Conservation (phyloP, 2,113 vertebrate genomes). For the Chinchilla lanigera region DNA sequence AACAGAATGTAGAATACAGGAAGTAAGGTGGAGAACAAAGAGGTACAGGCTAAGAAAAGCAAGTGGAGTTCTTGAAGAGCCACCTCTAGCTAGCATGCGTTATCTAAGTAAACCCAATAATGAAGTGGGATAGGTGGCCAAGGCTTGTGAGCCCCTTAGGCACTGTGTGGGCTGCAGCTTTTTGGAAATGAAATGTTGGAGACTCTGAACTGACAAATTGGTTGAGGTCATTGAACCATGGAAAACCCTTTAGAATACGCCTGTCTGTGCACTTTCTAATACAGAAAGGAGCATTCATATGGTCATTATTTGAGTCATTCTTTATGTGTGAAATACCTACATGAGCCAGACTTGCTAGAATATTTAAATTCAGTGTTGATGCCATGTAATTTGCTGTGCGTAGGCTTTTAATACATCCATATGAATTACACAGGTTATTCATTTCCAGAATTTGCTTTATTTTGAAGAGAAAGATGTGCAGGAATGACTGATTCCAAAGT, state of each 20-base stretch:
- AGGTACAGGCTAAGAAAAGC: not conserved
- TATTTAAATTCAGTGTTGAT: slow-evolving; percentile 45
- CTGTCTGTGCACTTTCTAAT: not conserved
- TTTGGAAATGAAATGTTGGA: slow-evolving; percentile 45
- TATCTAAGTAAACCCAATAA: not conserved
- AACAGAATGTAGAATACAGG: not conserved
- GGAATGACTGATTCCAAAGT: slow-evolving; percentile 2
- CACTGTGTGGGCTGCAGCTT: not conserved
- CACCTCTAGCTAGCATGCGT: not conserved
- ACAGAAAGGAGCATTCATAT: not conserved
- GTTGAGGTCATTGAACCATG: not conserved
- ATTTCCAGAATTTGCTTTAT: slow-evolving; percentile 41
- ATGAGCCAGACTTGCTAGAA: not conserved
- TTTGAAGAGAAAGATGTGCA: slow-evolving; percentile 59
- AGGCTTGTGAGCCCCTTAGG: not conserved
- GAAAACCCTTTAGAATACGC: slow-evolving; percentile 8
- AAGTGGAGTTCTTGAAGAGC: not conserved
- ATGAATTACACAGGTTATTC: slow-evolving; percentile 26
- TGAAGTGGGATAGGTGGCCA: not conserved
- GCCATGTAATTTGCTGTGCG: not conserved
- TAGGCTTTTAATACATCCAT: not conserved
- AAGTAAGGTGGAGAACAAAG: not conserved
- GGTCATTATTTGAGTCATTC: not conserved
- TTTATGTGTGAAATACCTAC: slow-evolving; percentile 20
- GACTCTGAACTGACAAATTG: not conserved